These are phyloP conservation scores for Autographa gamma DNA, from an alignment of 2,888 invertebrate species.

Conservation along the genomic window DNA sequence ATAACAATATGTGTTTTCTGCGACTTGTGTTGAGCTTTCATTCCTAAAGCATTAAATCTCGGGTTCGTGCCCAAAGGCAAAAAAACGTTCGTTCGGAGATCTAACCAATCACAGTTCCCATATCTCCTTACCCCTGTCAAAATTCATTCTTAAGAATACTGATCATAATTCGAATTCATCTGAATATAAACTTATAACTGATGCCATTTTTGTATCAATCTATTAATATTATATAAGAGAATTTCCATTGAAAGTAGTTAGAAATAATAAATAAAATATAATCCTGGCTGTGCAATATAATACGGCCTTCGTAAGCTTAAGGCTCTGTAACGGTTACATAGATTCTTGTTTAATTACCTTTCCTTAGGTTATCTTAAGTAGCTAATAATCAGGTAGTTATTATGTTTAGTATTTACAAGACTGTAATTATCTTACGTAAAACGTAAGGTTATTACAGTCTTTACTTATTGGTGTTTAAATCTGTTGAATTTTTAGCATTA, in stretches of 20 bases:
- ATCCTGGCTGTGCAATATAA: not conserved
- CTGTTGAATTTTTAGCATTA: too few relatives aligned
- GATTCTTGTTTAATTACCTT: slow-evolving; percentile 17
- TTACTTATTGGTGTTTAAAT: too few relatives aligned
- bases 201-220: not conserved
- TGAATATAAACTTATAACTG: not conserved
- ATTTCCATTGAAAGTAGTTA: too few relatives aligned
- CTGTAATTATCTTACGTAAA: too few relatives aligned
- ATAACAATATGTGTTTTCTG: slow-evolving; percentile 1
- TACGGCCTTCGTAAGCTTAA: not conserved
- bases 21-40: slow-evolving; percentile 13
- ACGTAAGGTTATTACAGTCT: too few relatives aligned
- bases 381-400: not conserved
- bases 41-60: slow-evolving; percentile 6
- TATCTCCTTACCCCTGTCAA: slow-evolving; percentile 45
- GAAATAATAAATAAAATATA: not conserved
- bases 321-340: slow-evolving; percentile 36
- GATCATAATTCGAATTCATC: not conserved
- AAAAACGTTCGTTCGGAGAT: slow-evolving; percentile 19
- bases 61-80: not conserved
- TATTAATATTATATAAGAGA: not conserved
- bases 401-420: too few relatives aligned
- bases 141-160: slow-evolving; percentile 11
- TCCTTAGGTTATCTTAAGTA: not conserved
- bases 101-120: slow-evolving; percentile 22